Evolutionary conservation across 2,888 invertebrate species (phyloP).

Genomic region (Lacanobia wlatinum): DNA sequence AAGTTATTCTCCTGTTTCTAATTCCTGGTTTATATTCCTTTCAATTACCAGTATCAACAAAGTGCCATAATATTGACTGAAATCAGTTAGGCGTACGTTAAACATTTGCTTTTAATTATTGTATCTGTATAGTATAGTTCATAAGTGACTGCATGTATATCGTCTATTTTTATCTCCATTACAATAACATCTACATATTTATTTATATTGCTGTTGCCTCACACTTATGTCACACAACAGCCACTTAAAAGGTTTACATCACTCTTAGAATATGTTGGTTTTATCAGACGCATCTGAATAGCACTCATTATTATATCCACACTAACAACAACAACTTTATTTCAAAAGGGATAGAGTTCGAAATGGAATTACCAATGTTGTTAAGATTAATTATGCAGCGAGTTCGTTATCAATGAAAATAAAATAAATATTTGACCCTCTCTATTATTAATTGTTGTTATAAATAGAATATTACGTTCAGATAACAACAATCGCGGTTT

Average conservation of each 20-base stretch:
- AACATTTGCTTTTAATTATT: conserved; percentile 7
- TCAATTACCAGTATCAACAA: not conserved
- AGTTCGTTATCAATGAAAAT: conserved; percentile 57
- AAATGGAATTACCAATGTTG: not conserved
- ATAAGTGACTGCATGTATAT: not conserved
- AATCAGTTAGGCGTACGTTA: not conserved
- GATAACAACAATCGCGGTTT: conserved; percentile 52
- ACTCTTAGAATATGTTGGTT: conserved; percentile 48
- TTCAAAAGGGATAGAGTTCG: conserved; percentile 20
- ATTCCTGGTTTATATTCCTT: conserved; percentile 16
- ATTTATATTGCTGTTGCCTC: conserved; percentile 39
- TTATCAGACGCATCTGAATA: conserved; percentile 54
- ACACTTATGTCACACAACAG: conserved; percentile 57
- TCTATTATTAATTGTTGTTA: conserved; percentile 62
- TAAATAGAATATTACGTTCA: conserved; percentile 63
- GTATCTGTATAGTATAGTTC: conserved; percentile 9
- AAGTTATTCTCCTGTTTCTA: conserved; percentile 22
- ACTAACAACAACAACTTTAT: conserved; percentile 24
- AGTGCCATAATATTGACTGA: conserved; percentile 1
- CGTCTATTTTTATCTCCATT: conserved; percentile 46
- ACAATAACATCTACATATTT: conserved; percentile 38
- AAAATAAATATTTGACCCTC: conserved; percentile 67
- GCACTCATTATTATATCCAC: conserved; percentile 27
- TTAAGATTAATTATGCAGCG: conserved; percentile 28
- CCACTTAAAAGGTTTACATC: conserved; percentile 49